Evolutionary conservation across 1,140 invertebrate species (phyloP).

Genomic region (Harpegnathos saltator): DNA sequence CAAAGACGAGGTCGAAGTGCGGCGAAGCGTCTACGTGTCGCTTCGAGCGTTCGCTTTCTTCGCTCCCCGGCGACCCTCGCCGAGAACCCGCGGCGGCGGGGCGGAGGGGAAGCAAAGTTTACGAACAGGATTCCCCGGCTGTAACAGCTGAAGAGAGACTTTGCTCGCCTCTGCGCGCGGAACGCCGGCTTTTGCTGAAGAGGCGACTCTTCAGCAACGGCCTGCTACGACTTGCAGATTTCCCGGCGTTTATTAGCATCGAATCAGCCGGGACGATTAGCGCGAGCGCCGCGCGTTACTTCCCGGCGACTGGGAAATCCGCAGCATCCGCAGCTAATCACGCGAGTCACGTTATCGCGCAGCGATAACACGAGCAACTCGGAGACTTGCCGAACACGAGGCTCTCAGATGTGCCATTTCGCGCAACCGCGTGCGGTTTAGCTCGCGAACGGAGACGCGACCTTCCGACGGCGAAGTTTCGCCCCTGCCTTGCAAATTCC

Average conservation of each 20-base stretch:
- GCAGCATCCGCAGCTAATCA: background rate
- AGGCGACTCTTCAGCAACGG: constrained; percentile 19
- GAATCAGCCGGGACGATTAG: constrained; percentile 58
- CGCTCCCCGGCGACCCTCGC: background rate
- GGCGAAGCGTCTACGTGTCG: constrained; percentile 17
- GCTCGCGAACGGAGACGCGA: too few species aligned
- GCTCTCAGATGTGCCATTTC: background rate
- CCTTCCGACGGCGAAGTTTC: too few species aligned
- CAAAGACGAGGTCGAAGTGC: constrained; percentile 15
- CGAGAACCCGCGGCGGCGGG: background rate
- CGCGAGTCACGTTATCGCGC: constrained; percentile 4
- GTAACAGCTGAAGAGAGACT: constrained; percentile 28
- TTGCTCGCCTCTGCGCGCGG: constrained; percentile 23
- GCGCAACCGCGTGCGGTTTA: background rate
- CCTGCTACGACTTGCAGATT: constrained; percentile 66
- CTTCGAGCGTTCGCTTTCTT: constrained; percentile 38
- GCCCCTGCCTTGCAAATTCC: too few species aligned
- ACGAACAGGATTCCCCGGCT: constrained; percentile 4
- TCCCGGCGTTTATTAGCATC: constrained; percentile 59
- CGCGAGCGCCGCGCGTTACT: too few species aligned
- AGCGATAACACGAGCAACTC: too few species aligned
- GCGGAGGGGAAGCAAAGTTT: constrained; percentile 46
- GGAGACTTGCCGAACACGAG: too few species aligned
- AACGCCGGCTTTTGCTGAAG: background rate
- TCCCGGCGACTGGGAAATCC: too few species aligned